Conservation (phyloP, 1,140 invertebrate species). For the Lepidurus arcticus region DNA sequence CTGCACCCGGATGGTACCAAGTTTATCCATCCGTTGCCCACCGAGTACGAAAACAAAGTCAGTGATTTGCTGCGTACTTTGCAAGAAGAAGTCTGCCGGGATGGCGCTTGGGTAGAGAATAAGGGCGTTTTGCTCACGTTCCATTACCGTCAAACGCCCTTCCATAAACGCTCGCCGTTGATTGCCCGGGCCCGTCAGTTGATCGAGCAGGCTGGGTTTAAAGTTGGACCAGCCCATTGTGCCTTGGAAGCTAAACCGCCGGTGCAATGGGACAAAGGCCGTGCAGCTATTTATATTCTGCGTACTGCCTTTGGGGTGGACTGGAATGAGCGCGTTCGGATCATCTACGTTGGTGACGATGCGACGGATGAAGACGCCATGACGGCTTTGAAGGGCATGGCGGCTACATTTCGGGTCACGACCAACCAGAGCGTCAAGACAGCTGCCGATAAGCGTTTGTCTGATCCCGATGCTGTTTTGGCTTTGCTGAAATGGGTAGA, state of each 20-base stretch:
- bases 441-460: constrained; percentile 72
- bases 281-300: constrained; percentile 81
- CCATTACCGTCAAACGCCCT: constrained; percentile 59
- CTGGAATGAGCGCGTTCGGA: constrained; percentile 82
- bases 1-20: constrained; percentile 81
- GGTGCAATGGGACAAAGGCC: constrained; percentile 84
- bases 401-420: constrained; percentile 79
- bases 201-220: constrained; percentile 67
- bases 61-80: constrained; percentile 66
- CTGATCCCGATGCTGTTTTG: constrained; percentile 78
- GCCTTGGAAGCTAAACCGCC: constrained; percentile 81
- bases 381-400: constrained; percentile 68
- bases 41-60: constrained; percentile 75
- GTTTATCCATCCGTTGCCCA: constrained; percentile 83
- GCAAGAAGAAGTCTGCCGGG: constrained; percentile 69
- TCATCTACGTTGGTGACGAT: constrained; percentile 86
- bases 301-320: constrained; percentile 82
- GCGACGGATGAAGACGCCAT: constrained; percentile 86
- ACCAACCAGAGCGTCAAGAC: constrained; percentile 78
- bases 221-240: constrained; percentile 68
- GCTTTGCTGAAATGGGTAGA: constrained; percentile 86
- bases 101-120: constrained; percentile 88
- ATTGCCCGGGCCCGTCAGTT: constrained; percentile 61
- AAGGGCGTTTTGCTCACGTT: constrained; percentile 81
- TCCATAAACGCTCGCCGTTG: constrained; percentile 51